Evolutionary conservation across 2,797 vertebrate genomes (phyloP).

Genomic region (Myiotriccus ornatus): DNA sequence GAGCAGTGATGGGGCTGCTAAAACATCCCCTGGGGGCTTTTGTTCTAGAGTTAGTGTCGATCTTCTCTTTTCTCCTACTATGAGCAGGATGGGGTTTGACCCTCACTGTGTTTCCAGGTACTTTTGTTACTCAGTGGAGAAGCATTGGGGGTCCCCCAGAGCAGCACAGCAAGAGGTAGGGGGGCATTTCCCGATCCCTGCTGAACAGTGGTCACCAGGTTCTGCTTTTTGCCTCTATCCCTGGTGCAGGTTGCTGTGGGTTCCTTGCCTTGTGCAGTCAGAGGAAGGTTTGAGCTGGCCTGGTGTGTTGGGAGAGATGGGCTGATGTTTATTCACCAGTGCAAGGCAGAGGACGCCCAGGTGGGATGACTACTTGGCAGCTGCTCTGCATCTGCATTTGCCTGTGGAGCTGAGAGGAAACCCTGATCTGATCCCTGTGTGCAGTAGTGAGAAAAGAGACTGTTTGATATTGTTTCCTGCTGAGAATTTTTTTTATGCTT

Average conservation of each 20-base stretch:
- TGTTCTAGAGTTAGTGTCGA: neutral
- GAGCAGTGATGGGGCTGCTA: neutral
- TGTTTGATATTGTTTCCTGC: neutral
- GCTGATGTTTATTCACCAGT: neutral
- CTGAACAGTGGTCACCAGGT: neutral
- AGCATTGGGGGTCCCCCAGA: fast-evolving
- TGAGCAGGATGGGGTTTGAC: neutral
- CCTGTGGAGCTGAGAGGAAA: neutral
- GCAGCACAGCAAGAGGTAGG: neutral
- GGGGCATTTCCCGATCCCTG: neutral
- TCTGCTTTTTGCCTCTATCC: neutral
- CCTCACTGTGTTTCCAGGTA: fast-evolving
- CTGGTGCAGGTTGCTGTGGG: neutral
- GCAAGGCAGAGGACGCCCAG: neutral
- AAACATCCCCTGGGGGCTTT: neutral
- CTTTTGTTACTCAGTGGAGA: neutral
- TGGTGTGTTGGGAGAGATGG: neutral
- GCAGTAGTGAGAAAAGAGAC: neutral
- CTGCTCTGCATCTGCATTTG: neutral
- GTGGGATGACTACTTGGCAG: neutral
- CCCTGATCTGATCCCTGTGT: neutral
- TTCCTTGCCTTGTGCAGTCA: neutral
- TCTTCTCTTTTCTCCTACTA: neutral
- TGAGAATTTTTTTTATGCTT: neutral
- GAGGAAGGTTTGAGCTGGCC: neutral